phyloP scores from a whole-genome alignment of 92 coral and sea anemone species.

The Metridium senile region DNA sequence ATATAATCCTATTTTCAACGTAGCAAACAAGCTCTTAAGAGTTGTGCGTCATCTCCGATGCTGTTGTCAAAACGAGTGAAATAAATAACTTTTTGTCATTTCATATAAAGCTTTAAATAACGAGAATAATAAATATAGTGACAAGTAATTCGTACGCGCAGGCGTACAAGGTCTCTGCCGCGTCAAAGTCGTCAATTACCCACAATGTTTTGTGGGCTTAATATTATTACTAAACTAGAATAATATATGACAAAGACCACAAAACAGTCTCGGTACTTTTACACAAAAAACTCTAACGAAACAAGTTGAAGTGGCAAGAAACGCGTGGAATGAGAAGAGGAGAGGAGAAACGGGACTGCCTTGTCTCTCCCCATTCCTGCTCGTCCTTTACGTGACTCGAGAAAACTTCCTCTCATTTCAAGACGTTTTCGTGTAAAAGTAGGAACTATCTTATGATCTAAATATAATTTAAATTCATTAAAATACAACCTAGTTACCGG shows the following conservation, averaged over 20 bases:
- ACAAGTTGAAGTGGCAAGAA: too few species aligned
- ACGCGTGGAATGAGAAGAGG: too few species aligned
- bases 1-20: neutral
- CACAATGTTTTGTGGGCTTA: constrained; percentile 5
- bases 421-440: too few species aligned
- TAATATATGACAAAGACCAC: neutral
- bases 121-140: neutral
- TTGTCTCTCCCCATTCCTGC: too few species aligned
- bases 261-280: too few species aligned
- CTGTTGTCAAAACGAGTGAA: neutral
- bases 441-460: neutral
- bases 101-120: neutral
- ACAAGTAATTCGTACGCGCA: neutral
- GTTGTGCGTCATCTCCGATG: neutral
- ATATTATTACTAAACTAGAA: neutral
- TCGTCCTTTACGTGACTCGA: too few species aligned
- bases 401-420: too few species aligned
- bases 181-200: constrained; percentile 2
- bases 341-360: too few species aligned
- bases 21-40: neutral
- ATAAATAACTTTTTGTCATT: neutral
- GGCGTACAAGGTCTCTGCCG: neutral
- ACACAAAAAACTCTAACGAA: too few species aligned
- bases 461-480: neutral
- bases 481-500: constrained; percentile 19